These are phyloP conservation scores for Hipposideros larvatus DNA, from an alignment of 2,797 vertebrate genomes.

Conservation along the genomic window DNA sequence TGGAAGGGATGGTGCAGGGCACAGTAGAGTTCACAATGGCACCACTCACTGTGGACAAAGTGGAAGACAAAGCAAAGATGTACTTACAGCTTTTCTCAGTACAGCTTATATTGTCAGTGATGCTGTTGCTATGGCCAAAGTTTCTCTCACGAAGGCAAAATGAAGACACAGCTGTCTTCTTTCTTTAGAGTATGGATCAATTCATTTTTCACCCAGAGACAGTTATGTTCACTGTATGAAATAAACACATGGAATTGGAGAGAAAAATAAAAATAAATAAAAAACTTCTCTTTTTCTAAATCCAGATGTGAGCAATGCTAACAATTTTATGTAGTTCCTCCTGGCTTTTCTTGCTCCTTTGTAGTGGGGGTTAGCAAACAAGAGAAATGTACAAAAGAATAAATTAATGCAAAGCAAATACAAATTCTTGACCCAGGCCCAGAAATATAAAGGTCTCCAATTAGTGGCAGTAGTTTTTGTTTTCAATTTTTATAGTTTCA, in stretches of 20 bases:
- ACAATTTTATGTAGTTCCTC: not conserved
- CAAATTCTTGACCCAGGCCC: not conserved
- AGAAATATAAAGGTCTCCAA: not conserved
- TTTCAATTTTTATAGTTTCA: not conserved
- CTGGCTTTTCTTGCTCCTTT: conserved; percentile 1
- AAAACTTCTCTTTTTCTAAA: not conserved
- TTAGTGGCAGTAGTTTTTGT: not conserved
- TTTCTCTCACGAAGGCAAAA: conserved; percentile 92
- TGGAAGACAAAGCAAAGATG: conserved; percentile 90
- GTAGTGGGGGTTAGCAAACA: not conserved
- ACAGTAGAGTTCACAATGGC: not conserved
- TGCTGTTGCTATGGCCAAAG: conserved; percentile 91
- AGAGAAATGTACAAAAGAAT: not conserved
- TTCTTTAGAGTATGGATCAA: conserved; percentile 92
- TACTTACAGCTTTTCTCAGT: conserved; percentile 91
- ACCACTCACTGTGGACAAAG: not conserved
- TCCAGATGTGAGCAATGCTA: not conserved
- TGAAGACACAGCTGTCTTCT: conserved; percentile 82
- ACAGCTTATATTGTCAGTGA: conserved; percentile 90
- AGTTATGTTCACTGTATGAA: conserved; percentile 92
- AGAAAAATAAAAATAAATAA: not conserved
- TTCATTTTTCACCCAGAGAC: conserved; percentile 89
- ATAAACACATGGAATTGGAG: conserved; percentile 91
- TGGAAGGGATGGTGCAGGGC: not conserved
- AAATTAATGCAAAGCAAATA: not conserved